A percentile compares a stretch with the other conserved stretches of the same genome.
Evolutionary conservation across 1,140 invertebrate species (phyloP).

Genomic region (Alviniconcha marisindica): DNA sequence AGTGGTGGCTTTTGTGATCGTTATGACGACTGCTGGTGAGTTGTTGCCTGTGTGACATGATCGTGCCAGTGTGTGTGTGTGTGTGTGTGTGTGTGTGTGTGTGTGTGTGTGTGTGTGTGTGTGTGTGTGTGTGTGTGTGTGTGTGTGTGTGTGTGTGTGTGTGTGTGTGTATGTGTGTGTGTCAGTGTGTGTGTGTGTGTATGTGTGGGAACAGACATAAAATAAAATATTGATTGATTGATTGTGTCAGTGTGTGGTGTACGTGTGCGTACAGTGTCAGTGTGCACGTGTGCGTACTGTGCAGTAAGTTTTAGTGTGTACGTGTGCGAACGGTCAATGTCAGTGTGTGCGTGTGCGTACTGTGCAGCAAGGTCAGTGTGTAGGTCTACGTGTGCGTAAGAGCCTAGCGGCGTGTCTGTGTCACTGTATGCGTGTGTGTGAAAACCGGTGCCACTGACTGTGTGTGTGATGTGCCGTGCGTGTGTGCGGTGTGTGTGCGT

Average conservation of each 20-base stretch:
- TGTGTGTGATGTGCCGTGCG: constrained; percentile 23
- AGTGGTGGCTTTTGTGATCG: too few species aligned
- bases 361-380: too few species aligned
- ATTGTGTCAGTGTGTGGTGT: too few species aligned
- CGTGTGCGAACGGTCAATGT: neutral
- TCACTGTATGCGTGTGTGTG: neutral
- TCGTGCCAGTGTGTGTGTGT: too few species aligned
- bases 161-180: neutral
- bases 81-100: too few species aligned
- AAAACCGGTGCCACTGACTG: neutral
- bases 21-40: too few species aligned
- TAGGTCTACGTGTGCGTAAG: neutral
- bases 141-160: neutral
- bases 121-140: neutral
- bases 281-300: neutral
- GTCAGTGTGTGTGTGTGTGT: neutral
- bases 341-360: neutral
- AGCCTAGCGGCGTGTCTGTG: too few species aligned
- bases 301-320: neutral
- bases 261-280: too few species aligned
- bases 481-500: constrained; percentile 27
- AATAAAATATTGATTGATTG: too few species aligned
- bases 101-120: too few species aligned
- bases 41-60: too few species aligned
- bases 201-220: neutral